phyloP scores from a whole-genome alignment of 2,797 vertebrate species.

The Anguilla obscura region DNA sequence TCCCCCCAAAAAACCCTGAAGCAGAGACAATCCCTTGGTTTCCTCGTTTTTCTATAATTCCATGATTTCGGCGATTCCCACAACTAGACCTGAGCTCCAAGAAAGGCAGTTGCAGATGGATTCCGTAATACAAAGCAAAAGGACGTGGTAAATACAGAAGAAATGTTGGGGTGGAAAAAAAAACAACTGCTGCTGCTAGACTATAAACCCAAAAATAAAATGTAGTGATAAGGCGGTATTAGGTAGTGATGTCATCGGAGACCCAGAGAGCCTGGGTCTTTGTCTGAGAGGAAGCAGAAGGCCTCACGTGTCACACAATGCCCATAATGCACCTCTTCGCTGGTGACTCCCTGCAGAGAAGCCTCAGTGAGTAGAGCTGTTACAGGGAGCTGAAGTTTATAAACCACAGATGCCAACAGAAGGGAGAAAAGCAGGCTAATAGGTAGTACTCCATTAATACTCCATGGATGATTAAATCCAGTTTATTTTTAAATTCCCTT shows the following conservation, averaged over 20 bases:
- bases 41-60: slow-evolving; percentile 37
- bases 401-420: slow-evolving; percentile 51
- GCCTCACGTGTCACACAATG: slow-evolving; percentile 41
- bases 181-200: slow-evolving; percentile 45
- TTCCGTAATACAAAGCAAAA: neutral
- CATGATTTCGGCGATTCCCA: neutral
- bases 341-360: slow-evolving; percentile 29
- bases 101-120: neutral
- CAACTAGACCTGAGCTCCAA: slow-evolving; percentile 47
- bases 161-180: slow-evolving; percentile 42
- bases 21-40: slow-evolving; percentile 63
- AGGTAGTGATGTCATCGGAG: slow-evolving; percentile 59
- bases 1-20: neutral
- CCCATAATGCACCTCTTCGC: slow-evolving; percentile 41
- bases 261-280: slow-evolving; percentile 69
- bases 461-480: slow-evolving; percentile 70
- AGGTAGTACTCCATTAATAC: slow-evolving; percentile 81
- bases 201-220: slow-evolving; percentile 33
- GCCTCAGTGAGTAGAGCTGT: slow-evolving; percentile 51
- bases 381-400: slow-evolving; percentile 51
- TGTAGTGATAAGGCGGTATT: slow-evolving; percentile 46
- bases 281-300: slow-evolving; percentile 60
- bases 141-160: slow-evolving; percentile 49
- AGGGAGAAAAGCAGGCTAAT: slow-evolving; percentile 62
- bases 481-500: slow-evolving; percentile 68